Evolutionary conservation across 2,113 vertebrate species (phyloP), one percentile per base, ranked within the genome.

Genomic region (Butorides virescens): DNA sequence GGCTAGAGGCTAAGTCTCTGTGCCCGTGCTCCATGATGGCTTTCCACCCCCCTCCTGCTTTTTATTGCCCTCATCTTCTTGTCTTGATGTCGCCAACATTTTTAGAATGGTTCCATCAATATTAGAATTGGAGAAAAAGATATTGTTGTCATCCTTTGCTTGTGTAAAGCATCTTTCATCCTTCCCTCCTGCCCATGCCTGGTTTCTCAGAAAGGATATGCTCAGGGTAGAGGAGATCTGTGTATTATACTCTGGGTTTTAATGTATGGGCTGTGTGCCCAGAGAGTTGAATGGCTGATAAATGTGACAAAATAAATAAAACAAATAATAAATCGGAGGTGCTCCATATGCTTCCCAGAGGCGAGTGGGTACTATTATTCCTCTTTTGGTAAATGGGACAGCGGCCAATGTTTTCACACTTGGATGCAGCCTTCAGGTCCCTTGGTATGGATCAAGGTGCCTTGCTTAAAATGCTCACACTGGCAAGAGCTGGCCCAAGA

Each of bases 261-360:
- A 96, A 91, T 83, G 95, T 61, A 71, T 52, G 81, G 92, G 91
- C 87, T 88, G 71, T 52, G 67, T 93, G 78, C 94, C 87, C 63
- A 55, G 93, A 80, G 67, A 82, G 50, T 30, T 94, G 92, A 92
- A 85, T 95, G 89, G 86, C 89, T 96, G 94, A 95, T 95, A 97
- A 93, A 95, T 81, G 58, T 96, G 96, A 93, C 91, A 90, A 95
- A 97, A 92, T 83, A 96, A 97, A 94, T 97, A 91, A 97, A 95
- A 79, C 89, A 91, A 96, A 97, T 90, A 92, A 93, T 95, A 97
- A 93, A 96, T 93, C 10, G 1, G 67, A 95, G 46, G 71, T 59
- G 47, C 49, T 96, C 42, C 66, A 23, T 73, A 92, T 70, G 86
- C 74, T 95, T 97, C 84, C 80, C 89, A 83, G 78, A 90, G 86